These are phyloP conservation scores for Enteromius trimaculatus DNA, from an alignment of 2,797 vertebrate species.

Conservation along the genomic window DNA sequence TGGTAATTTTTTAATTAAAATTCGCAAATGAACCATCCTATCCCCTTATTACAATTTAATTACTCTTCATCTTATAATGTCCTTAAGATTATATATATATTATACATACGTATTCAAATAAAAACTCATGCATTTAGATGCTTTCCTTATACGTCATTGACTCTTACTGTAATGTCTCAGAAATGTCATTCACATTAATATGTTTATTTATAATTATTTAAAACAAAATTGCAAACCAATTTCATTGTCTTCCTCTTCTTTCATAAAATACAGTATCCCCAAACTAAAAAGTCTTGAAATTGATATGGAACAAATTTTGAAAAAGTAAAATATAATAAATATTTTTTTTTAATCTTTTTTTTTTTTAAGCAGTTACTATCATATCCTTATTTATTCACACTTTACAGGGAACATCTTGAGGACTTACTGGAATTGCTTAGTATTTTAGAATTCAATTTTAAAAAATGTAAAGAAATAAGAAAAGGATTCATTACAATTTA, in stretches of 20 bases:
- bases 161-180: too few species aligned
- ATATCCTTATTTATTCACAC: not conserved
- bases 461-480: not conserved
- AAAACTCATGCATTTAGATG: too few species aligned
- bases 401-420: not conserved
- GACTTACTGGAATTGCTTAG: not conserved
- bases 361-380: not conserved
- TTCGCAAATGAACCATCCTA: too few species aligned
- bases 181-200: too few species aligned
- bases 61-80: too few species aligned
- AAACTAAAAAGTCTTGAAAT: not conserved
- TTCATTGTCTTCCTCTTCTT: not conserved
- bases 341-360: too few species aligned
- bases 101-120: too few species aligned
- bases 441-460: not conserved
- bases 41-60: too few species aligned
- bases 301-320: not conserved
- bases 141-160: too few species aligned
- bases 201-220: not conserved
- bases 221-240: too few species aligned
- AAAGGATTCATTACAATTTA: too few species aligned
- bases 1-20: not conserved
- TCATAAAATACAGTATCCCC: not conserved
- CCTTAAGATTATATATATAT: too few species aligned
- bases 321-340: not conserved